Base-by-base conservation (phyloP, 2,113 vertebrate genomes). In the Brienomyrus brachyistius region DNA sequence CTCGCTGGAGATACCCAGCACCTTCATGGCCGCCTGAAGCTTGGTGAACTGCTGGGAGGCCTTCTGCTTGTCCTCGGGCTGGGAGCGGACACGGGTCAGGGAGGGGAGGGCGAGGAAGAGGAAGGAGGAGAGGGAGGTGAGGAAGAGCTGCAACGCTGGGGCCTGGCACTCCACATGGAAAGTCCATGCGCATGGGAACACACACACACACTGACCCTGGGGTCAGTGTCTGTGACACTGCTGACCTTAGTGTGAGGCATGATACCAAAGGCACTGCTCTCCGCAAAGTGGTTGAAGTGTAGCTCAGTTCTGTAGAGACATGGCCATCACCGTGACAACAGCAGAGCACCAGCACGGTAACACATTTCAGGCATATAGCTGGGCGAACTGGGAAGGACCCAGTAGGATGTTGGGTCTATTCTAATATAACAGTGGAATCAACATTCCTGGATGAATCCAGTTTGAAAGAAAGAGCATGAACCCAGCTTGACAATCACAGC, bases 11-110 rank as follows among this genome's bases (percentile, higher is more conserved):
- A 99, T 95, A 82, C 97, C 97, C 93, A 99, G 95, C 90, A 98
- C 97, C 92, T 98, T 99, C 98, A 99, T 97, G 91, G 98, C 98
- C 0, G 97, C 95, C 94, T 98, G 98, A 7, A 99, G 96, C 93
- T 99, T 99, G 93, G 95, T 96, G 92, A 99, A 99, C 94, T 98
- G 97, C 95, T 99, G 98, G 0, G 95, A 93, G 0, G 97, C 96
- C 90, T 97, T 97, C 95, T 98, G 98, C 92, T 98, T 99, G 86
- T 99, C 98, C 86, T 99, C 98, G 0, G 97, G 90, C 98, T 98
- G 92, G 11, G 43, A 89, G 59, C 10, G n/a, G 8, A 56, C 17
- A 7, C 3, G 43, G 40, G 21, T 3, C 8, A 23, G 92, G 11
- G 31, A 89, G 62, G 89, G 52, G 50, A 56, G 40, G 51, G 40